Conservation (phyloP, 2,113 vertebrate genomes). For the Acrocephalus kingi region DNA sequence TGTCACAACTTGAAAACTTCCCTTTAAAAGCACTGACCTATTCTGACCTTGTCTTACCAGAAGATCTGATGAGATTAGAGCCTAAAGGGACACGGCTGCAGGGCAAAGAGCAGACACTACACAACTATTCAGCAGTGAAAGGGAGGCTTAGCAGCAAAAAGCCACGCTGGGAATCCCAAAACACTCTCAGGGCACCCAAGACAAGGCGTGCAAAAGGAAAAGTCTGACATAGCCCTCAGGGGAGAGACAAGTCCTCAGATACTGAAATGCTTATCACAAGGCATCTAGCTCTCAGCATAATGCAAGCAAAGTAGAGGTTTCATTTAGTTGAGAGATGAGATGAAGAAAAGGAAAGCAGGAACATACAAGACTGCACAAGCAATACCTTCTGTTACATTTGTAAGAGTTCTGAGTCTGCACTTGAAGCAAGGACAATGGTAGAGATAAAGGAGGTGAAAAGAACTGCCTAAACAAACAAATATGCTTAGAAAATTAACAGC, state of each 20-base stretch:
- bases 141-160: not conserved
- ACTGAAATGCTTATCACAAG: not conserved
- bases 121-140: not conserved
- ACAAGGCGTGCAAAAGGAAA: not conserved
- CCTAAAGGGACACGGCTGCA: not conserved
- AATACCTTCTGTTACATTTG: not conserved
- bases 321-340: not conserved
- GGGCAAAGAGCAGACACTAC: conserved; percentile 9
- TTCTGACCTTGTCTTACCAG: not conserved
- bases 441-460: not conserved
- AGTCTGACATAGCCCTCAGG: not conserved
- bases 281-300: not conserved
- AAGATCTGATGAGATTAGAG: conserved; percentile 15
- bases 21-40: conserved; percentile 7
- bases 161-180: not conserved
- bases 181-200: not conserved
- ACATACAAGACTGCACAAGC: not conserved
- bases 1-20: conserved; percentile 12
- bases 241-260: not conserved
- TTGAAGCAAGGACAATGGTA: not conserved
- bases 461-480: not conserved
- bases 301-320: not conserved
- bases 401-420: not conserved
- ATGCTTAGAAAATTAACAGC: not conserved
- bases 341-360: not conserved